Base-by-base conservation (phyloP, 2,888 invertebrate genomes). In the Spodoptera littoralis region DNA sequence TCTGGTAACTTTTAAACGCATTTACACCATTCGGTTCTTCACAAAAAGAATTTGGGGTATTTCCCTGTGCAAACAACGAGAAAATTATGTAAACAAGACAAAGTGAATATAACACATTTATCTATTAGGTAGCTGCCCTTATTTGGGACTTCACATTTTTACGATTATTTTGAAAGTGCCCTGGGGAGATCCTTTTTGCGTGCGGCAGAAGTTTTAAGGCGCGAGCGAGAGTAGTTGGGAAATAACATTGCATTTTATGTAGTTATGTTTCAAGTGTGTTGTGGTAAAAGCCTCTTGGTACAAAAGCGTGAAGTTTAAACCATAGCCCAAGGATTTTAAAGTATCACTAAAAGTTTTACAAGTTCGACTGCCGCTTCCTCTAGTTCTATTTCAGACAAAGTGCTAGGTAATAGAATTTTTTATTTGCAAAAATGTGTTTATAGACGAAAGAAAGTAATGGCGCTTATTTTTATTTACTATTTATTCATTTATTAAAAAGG, bases 121-220 rank as follows among this genome's bases (percentile, higher is more conserved):
- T 67, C 80, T 80, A 81, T 85, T 86, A 76, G 61, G 62, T 63
- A 84, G 79, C 79, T 73, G 75, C 71, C 77, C 77, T 81, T 80
- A 77, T 80, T 76, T 50, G 66, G 73, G 81, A 83, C 82, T 86
- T 81, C 79, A 82, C 82, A 80, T 87, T 88, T 88, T 88, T 88
- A 88, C 86, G 89, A 88, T 88, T 88, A 88, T 87, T 85, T 82
- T 75, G 72, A 82, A 86, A 86, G 84, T 77, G 81, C 85, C 78
- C 77, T 18, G 24, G 80, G 74, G 82, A 80, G 71, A 67, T 78
- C 79, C 75, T 70, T 79, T 79, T 73, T 65, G 60, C 50, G 60
- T 54, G 48, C 42, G 77, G 79, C 65, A 42, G 49, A 83, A 86
- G 79, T 64, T 64, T 77, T 45, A 51, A 78, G 76, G 67, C 51